Conservation (phyloP, 2,888 invertebrate species). For the Acleris holmiana region DNA sequence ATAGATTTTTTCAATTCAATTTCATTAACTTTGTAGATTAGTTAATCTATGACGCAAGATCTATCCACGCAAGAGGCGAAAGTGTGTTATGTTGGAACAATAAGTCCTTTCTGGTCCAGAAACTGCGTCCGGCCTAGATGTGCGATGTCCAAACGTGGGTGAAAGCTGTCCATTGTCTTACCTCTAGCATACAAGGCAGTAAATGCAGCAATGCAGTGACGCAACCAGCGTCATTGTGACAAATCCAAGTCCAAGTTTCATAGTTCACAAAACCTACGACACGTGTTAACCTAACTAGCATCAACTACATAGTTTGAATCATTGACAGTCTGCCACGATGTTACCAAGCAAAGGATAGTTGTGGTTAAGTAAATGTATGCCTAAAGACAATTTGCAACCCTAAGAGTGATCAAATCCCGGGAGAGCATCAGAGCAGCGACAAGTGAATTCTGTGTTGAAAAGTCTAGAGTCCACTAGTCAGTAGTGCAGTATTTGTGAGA, state of each 20-base stretch:
- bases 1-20: neutral
- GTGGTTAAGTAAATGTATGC: no score
- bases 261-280: neutral
- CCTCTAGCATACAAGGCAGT: conserved; percentile 50
- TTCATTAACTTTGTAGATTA: neutral
- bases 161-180: conserved; percentile 63
- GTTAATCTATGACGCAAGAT: conserved; percentile 41
- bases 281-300: no score
- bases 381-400: no score
- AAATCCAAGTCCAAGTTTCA: conserved; percentile 11
- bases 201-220: conserved; percentile 35
- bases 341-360: no score
- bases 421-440: no score
- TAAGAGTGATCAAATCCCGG: no score
- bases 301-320: no score
- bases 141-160: conserved; percentile 57
- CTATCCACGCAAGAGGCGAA: conserved; percentile 43
- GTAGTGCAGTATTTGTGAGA: no score
- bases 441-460: no score
- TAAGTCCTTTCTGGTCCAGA: conserved; percentile 78
- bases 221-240: conserved; percentile 26
- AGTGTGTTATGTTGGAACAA: conserved; percentile 68
- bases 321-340: no score
- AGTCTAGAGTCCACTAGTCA: no score
- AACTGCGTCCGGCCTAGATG: conserved; percentile 74